These are phyloP conservation scores for Thripadectes ignobilis DNA, from an alignment of 2,797 vertebrate species.

Conservation along the genomic window DNA sequence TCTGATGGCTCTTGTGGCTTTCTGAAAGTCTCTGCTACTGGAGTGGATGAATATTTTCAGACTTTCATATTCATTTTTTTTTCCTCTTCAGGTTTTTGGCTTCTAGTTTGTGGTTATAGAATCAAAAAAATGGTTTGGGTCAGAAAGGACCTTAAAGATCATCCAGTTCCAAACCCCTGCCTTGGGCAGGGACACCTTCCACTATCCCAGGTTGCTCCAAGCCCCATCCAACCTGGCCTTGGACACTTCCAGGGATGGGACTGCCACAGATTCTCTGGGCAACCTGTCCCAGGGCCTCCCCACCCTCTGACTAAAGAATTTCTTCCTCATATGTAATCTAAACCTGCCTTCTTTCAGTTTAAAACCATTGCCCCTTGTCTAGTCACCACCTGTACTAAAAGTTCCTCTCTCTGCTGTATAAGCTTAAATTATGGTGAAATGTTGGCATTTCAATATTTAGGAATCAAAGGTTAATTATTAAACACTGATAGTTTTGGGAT, in stretches of 20 bases:
- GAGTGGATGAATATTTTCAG: neutral
- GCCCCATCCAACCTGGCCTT: accelerated
- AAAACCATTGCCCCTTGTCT: neutral
- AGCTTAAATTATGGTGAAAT: neutral
- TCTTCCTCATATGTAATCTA: neutral
- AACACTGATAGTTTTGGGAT: neutral
- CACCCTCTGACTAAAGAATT: neutral
- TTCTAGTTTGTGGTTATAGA: neutral
- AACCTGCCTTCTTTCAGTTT: neutral
- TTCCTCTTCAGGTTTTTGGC: neutral
- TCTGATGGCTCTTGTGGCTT: neutral
- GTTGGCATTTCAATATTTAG: neutral
- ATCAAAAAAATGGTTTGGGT: neutral
- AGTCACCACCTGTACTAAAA: neutral
- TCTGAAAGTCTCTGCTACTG: neutral
- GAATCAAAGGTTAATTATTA: neutral
- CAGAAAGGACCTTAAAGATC: neutral
- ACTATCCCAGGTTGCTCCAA: accelerated
- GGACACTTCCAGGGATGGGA: neutral
- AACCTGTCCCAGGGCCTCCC: accelerated
- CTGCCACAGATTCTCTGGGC: neutral
- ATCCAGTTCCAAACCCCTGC: neutral
- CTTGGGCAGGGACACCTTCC: accelerated
- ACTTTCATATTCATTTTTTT: neutral
- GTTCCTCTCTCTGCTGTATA: neutral